Percentiles rank a stretch among this genome's conserved stretches.
phyloP scores from a whole-genome alignment of 2,113 vertebrate genomes.

The Lucifuga dentata region DNA sequence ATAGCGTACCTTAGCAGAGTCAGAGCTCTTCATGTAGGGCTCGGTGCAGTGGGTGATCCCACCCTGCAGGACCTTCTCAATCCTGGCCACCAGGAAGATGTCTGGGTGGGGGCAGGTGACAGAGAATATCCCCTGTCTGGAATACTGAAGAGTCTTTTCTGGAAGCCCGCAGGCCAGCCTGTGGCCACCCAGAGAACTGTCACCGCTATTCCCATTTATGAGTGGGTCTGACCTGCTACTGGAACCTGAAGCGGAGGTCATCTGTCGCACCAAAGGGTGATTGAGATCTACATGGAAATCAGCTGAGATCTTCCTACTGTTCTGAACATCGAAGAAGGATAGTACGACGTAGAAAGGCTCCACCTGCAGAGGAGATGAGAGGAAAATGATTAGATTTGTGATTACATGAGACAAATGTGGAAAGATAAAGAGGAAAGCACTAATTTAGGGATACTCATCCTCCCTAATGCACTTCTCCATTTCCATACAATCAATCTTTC shows the following conservation, averaged over 20 bases:
- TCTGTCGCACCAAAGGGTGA: constrained; percentile 89
- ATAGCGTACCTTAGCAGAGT: constrained; percentile 90
- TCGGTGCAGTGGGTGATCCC: constrained; percentile 97
- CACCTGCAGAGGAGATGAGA: constrained; percentile 81
- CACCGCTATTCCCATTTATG: constrained; percentile 80
- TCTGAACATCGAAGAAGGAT: constrained; percentile 95
- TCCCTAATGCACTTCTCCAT: constrained; percentile 46
- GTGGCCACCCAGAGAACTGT: constrained; percentile 61
- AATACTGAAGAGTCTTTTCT: constrained; percentile 87
- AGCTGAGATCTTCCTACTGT: constrained; percentile 94
- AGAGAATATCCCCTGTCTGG: constrained; percentile 95
- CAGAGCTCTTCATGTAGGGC: constrained; percentile 97
- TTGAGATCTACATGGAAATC: constrained; percentile 98
- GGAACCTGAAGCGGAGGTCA: constrained; percentile 75
- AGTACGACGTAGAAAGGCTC: constrained; percentile 96
- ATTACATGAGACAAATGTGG: not conserved
- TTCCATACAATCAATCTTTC: constrained; percentile 41
- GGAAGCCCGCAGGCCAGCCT: constrained; percentile 78
- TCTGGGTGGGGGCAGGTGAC: constrained; percentile 96
- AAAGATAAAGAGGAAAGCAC: not conserved
- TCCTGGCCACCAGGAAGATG: constrained; percentile 95
- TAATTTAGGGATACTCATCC: not conserved
- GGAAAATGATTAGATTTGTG: constrained; percentile 12
- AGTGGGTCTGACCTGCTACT: constrained; percentile 43
- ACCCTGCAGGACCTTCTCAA: constrained; percentile 97